These are phyloP conservation scores for Danaus chrysippus DNA, from an alignment of 2,888 invertebrate genomes.

Conservation along the genomic window DNA sequence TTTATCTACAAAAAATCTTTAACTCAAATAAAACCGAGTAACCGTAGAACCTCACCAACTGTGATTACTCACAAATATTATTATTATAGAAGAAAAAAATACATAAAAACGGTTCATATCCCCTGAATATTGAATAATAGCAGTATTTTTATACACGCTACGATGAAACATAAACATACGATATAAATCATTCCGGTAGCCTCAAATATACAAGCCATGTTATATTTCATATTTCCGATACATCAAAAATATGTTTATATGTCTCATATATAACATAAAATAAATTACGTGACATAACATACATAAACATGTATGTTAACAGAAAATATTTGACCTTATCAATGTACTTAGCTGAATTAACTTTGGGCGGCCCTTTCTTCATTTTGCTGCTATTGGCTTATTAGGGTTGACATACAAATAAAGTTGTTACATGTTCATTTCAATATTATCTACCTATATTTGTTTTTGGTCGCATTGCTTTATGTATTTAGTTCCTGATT, in stretches of 20 bases:
- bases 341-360: slow-evolving; percentile 55
- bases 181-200: neutral
- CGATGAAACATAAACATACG: neutral
- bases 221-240: slow-evolving; percentile 6
- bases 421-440: neutral
- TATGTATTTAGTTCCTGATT: too few relatives aligned
- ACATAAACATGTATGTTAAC: slow-evolving; percentile 52
- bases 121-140: too few relatives aligned
- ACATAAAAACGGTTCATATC: too few relatives aligned
- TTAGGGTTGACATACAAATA: slow-evolving; percentile 40
- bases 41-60: too few relatives aligned
- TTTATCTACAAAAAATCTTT: too few relatives aligned
- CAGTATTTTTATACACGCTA: too few relatives aligned
- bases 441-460: neutral
- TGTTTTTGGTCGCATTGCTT: neutral
- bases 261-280: slow-evolving; percentile 7
- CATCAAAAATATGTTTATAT: slow-evolving; percentile 12
- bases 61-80: too few relatives aligned
- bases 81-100: too few relatives aligned
- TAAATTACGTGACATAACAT: slow-evolving; percentile 36
- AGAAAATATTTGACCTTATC: slow-evolving; percentile 47
- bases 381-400: slow-evolving; percentile 43
- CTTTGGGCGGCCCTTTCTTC: slow-evolving; percentile 49
- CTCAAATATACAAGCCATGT: neutral
- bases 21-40: too few relatives aligned